phyloP scores from a whole-genome alignment of 2,113 vertebrate species.

The Forbesichthys papilliferus region DNA sequence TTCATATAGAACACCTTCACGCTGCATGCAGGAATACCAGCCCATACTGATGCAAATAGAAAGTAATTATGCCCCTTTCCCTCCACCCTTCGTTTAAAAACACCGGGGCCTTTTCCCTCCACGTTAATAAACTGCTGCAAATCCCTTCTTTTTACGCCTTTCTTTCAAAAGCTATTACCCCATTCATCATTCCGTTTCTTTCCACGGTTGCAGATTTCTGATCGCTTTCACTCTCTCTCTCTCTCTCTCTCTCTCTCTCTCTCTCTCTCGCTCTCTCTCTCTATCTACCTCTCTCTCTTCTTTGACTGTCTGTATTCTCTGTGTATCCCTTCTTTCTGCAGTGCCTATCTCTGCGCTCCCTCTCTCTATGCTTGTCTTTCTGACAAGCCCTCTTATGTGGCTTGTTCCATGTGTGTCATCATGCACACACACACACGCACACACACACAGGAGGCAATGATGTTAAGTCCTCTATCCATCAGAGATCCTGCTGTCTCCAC shows the following conservation, averaged over 20 bases:
- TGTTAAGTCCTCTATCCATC: slow-evolving; percentile 13
- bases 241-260: neutral
- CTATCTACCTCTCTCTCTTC: neutral
- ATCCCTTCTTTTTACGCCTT: slow-evolving; percentile 18
- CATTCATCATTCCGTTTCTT: slow-evolving; percentile 1
- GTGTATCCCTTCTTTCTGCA: slow-evolving; percentile 22
- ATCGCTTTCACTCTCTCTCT: slow-evolving; percentile 2
- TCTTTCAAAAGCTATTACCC: slow-evolving; percentile 2
- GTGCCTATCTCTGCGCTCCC: slow-evolving; percentile 24
- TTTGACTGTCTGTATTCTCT: slow-evolving; percentile 13
- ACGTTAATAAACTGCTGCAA: slow-evolving; percentile 8
- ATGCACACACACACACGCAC: slow-evolving; percentile 5
- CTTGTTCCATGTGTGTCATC: slow-evolving; percentile 4
- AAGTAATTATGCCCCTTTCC: slow-evolving; percentile 15
- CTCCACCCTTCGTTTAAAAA: slow-evolving; percentile 15
- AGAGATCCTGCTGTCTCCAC: slow-evolving; percentile 30
- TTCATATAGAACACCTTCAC: slow-evolving; percentile 53
- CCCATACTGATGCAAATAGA: slow-evolving; percentile 42
- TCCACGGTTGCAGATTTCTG: slow-evolving; percentile 3
- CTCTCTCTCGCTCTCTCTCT: neutral
- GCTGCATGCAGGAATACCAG: slow-evolving; percentile 51
- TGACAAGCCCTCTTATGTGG: slow-evolving; percentile 19
- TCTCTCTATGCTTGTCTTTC: neutral
- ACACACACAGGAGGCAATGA: slow-evolving; percentile 4
- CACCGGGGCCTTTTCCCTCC: neutral